Evolutionary conservation across 2,113 vertebrate species (phyloP).

Genomic region (Setophaga petechia): DNA sequence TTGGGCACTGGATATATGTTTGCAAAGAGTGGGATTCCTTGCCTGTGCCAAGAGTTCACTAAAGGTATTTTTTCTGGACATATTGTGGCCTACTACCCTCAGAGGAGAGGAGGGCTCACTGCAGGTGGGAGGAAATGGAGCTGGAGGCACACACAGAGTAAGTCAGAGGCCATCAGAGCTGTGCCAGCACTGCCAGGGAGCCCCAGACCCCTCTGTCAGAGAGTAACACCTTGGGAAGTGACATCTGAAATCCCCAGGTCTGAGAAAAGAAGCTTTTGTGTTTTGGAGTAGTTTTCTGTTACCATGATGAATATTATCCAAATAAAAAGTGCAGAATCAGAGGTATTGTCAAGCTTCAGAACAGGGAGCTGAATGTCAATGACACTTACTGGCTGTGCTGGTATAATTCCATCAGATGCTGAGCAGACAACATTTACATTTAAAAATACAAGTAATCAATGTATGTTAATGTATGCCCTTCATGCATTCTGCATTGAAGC

Average conservation of each 20-base stretch:
- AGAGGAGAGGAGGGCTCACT: background rate
- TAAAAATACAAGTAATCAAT: slow-evolving; percentile 37
- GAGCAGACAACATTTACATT: slow-evolving; percentile 35
- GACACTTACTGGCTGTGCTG: background rate
- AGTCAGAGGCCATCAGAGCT: rapidly evolving
- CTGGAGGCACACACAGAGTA: rapidly evolving
- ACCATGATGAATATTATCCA: background rate
- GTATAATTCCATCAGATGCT: slow-evolving; percentile 41
- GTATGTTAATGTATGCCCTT: slow-evolving; percentile 30
- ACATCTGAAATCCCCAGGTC: rapidly evolving
- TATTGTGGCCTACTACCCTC: rapidly evolving
- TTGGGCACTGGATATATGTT: no score
- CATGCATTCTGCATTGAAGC: background rate
- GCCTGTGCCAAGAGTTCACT: background rate
- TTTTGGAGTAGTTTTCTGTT: background rate
- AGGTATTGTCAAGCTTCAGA: background rate
- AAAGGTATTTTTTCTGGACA: background rate
- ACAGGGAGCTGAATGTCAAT: background rate
- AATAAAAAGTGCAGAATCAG: background rate
- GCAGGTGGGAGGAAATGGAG: background rate
- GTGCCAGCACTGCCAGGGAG: background rate
- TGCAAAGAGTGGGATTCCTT: background rate
- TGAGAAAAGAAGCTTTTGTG: background rate
- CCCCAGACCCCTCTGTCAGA: background rate
- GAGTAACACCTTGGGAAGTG: rapidly evolving